Evolutionary conservation across 35 echinoderm and acorn worm species (phyloP).

Genomic region (Strongylocentrotus purpuratus): DNA sequence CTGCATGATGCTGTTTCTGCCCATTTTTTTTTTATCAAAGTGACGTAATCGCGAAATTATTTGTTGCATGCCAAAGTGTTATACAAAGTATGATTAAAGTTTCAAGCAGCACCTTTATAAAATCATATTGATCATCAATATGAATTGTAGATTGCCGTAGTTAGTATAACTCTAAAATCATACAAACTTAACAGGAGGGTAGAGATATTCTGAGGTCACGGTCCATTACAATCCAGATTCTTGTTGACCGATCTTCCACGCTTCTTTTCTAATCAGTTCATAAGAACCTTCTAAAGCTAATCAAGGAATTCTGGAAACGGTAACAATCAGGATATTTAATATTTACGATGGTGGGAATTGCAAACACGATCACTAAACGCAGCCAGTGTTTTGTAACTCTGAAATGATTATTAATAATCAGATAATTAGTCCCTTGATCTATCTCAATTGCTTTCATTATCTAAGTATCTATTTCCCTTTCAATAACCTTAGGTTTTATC

Average conservation of each 20-base stretch:
- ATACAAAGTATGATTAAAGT: too few relatives aligned
- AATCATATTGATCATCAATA: too few relatives aligned
- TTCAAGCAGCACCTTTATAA: too few relatives aligned
- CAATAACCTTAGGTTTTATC: not conserved
- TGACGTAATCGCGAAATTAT: too few relatives aligned
- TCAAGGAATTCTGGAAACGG: not conserved
- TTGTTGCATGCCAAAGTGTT: too few relatives aligned
- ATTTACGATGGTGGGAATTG: not conserved
- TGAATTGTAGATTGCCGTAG: too few relatives aligned
- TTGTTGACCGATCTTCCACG: not conserved
- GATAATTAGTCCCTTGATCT: not conserved
- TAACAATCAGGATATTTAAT: not conserved
- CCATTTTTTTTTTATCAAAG: too few relatives aligned
- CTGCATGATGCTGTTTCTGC: too few relatives aligned
- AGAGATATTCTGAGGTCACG: too few relatives aligned
- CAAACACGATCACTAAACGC: not conserved
- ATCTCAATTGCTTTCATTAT: not conserved
- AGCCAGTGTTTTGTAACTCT: not conserved
- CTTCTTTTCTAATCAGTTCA: not conserved
- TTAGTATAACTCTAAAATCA: too few relatives aligned
- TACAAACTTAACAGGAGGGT: too few relatives aligned
- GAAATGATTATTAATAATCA: not conserved
- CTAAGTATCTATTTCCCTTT: not conserved
- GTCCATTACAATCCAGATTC: too few relatives aligned
- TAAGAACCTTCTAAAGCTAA: not conserved